Evolutionary conservation across 2,888 invertebrate genomes (phyloP), one percentile per base, ranked within the genome.

Genomic region (Cotesia congregata): DNA sequence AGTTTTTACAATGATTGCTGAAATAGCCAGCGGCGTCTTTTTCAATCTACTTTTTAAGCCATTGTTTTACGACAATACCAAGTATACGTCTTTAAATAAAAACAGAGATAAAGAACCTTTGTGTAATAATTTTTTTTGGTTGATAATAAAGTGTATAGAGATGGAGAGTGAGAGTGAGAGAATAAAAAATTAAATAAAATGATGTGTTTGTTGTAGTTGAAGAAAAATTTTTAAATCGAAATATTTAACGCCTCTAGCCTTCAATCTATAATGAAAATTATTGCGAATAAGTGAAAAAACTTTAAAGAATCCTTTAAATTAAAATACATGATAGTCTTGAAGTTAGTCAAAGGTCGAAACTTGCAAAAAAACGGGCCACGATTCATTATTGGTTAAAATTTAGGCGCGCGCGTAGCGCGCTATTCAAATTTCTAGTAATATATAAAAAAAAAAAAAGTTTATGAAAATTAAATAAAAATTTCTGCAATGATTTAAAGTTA

Each of bases 51-150:
- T 38, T 61, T 38, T 38, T 6, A 62, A 39, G 15, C 61, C 59
- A 71, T 71, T 71, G 30, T 61, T 61, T 60, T 71, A 38, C 62
- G 30, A 61, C 61, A 60, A 50, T 59, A 59, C 59, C 68, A 50
- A 50, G 50, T 50, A 12, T 50, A 50, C 12, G 50, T 50, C 50
- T 50, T 50, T 50, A 50, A 50, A 50, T 50, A 50, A 50, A 50
- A 50, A 50, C 50, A 50, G 12, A 50, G 50, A 50, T 50, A 50
- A 50, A 50, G 12, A 4, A 50, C 50, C 64, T 64, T 17, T 64
- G 17, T 20, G 15, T 9, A 7, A 20, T 7, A 12, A 64, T 64
- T 5, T 6, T 15, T 6, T 17, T 7, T 64, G 15, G 17, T 15
- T 64, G 17, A 64, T 20, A 64, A 62, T 5, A 62, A 62, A 17